Evolutionary conservation across 2,797 vertebrate species (phyloP).

Genomic region (Coregonus suidteri): DNA sequence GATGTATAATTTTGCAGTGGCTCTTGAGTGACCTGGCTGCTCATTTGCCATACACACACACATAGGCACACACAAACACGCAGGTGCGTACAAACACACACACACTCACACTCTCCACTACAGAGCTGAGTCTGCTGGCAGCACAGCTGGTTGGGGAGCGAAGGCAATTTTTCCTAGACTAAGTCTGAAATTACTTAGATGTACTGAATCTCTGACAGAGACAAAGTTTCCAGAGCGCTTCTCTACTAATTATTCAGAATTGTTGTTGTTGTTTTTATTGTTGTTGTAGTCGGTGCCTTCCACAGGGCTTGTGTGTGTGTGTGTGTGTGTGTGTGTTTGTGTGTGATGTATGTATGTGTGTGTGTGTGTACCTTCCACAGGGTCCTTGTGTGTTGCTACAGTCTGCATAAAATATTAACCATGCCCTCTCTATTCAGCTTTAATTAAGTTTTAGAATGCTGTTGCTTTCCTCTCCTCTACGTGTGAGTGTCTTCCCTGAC

Average conservation of each 20-base stretch:
- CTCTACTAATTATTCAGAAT: constrained; percentile 73
- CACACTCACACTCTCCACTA: not conserved
- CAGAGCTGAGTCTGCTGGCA: not conserved
- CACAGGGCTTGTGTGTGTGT: constrained; percentile 35
- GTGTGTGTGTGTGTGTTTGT: too few species aligned
- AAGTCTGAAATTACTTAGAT: constrained; percentile 60
- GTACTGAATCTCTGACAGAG: constrained; percentile 52
- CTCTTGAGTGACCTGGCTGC: too few species aligned
- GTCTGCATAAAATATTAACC: constrained; percentile 71
- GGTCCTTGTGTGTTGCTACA: not conserved
- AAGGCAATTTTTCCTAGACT: constrained; percentile 45
- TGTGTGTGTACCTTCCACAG: constrained; percentile 17
- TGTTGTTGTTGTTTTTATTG: constrained; percentile 57
- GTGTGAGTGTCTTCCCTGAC: too few species aligned
- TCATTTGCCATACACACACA: constrained; percentile 3
- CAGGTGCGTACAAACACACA: not conserved
- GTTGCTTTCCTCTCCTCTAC: constrained; percentile 38
- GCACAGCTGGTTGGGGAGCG: constrained; percentile 35
- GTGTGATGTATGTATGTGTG: too few species aligned
- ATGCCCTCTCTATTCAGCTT: constrained; percentile 65
- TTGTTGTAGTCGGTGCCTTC: constrained; percentile 62
- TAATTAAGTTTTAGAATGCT: constrained; percentile 66
- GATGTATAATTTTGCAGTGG: too few species aligned
- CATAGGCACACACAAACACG: not conserved
- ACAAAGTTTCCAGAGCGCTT: constrained; percentile 54